Evolutionary conservation across 2,113 vertebrate genomes (phyloP), one percentile per base, ranked within the genome.

Genomic region (Poeciliopsis retropinna): DNA sequence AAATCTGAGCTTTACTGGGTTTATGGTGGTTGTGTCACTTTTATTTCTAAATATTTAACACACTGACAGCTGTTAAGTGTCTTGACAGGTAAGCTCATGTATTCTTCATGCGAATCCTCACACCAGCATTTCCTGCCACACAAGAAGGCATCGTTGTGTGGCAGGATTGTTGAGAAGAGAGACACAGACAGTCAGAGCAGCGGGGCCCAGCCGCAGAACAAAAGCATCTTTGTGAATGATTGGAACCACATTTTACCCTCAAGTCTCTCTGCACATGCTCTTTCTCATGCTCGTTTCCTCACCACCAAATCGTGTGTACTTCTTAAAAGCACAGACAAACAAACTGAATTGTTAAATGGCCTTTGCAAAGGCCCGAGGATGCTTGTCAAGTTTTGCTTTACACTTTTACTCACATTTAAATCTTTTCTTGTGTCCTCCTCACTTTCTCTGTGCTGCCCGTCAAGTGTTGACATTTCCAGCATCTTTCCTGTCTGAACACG

Each of bases 161-260:
- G 82, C 79, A 75, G 81, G 76, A 70, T 54, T 69, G 79, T 68
- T 15, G 51, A 70, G 73, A 79, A 67, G 82, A 79, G 77, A 67
- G 74, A 29, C 74, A 51, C 78, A 78, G 73, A 82, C 74, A 54
- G 75, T 60, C 84, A 81, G 79, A 76, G 81, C 73, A 82, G 83
- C 81, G 31, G 70, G 86, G 69, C 76, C 60, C 71, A 79, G 84
- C 73, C 29, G 25, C 70, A 83, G 93, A 94, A 96, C 94, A 95
- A 94, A 95, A 92, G 90, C 90, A 89, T 86, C 92, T 79, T 95
- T 95, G 94, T 94, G 81, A 90, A 54, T 78, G 86, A 91, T 87
- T 86, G 81, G 78, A 93, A 92, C 76, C 84, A 85, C 84, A 90
- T 89, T 91, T 82, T 63, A 70, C 78, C 70, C 79, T 81, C 81